Evolutionary conservation across 2,888 invertebrate species (phyloP), one percentile per base, ranked within the genome.

Genomic region (Loripinus fragilis): DNA sequence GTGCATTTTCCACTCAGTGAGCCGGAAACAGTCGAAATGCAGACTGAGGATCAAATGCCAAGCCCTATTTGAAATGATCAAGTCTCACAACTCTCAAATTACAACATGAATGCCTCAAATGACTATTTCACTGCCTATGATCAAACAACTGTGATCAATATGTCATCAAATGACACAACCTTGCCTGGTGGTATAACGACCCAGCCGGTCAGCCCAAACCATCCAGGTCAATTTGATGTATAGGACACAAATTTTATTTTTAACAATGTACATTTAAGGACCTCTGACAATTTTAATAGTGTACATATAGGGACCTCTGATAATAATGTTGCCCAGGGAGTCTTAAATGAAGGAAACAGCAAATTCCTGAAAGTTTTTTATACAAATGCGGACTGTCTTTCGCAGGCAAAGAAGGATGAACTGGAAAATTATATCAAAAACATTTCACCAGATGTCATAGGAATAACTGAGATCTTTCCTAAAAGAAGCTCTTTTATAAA

Each of bases 21-120:
- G 50, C 50, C 50, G 23, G 50, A 50, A 8, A n/a, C 50, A 12
- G 50, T 50, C 50, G 50, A 50, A n/a, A 50, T 50, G 50, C 50
- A 50, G n/a, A n/a, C n/a, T 50, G 50, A 50, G n/a, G 17, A 50
- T n/a, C 12, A 7, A 50, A 50, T 50, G 50, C 50, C 50, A 12
- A n/a, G n/a, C n/a, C n/a, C n/a, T n/a, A n/a, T n/a, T n/a, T n/a
- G n/a, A n/a, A n/a, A n/a, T n/a, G n/a, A 50, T 12, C 50, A 8
- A 12, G 20, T n/a, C 12, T n/a, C 23, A 8, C 50, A 50, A 50
- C 23, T 12, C 5, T 7, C 12, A 7, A 7, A 12, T 8, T 50
- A 50, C 50, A 50, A 50, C 23, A 8, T 7, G 23, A 20, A 50
- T 7, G n/a, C 50, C 23, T 50, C n/a, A 20, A 20, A 7, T 20